Evolutionary conservation across 2,797 vertebrate species (phyloP), one percentile per base, ranked within the genome.

Genomic region (Strix occidentalis): DNA sequence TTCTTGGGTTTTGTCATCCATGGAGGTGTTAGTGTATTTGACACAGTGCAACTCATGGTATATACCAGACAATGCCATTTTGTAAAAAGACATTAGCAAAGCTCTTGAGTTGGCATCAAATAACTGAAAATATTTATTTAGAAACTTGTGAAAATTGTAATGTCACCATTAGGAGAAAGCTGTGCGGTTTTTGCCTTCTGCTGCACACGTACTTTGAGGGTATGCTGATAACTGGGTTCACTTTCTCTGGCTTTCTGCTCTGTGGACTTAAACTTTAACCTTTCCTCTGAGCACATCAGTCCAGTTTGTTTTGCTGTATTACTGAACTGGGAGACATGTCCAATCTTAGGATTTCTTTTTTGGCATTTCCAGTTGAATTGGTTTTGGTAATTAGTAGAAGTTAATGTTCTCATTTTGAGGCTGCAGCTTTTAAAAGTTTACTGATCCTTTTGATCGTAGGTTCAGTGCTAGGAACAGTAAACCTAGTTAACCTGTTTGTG

Each of bases 1-100:
- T 71, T 68, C 15, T 75, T 2, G 2, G 1, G 5, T 60, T 89
- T 57, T 56, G 26, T 35, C 2, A 1, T 61, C 46, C 0, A 0
- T 63, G 58, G 50, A 54, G 16, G 8, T 75, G 7, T 50, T 45
- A 9, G 13, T 20, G 23, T 75, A 6, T 84, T 57, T 48, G 43
- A 46, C 35, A 14, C 28, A 53, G 51, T 50, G 37, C 25, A 64
- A 37, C 20, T 53, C 15, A 3, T 33, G 18, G 21, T 26, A 19
- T 54, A 21, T 39, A 65, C 8, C 68, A 79, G 41, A 25, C 29
- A 25, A 5, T 75, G 51, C 26, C 14, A 8, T 75, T 79, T 65
- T 33, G 46, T 70, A 45, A 56, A 33, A 65, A 65, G 11, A 23
- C n/a, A 8, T 65, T 33, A 61, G 37, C 37, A 37, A 56, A 87